Percentiles rank a stretch among this genome's conserved stretches.
These are phyloP conservation scores for Xiphorhynchus erythropygius DNA, from an alignment of 2,797 vertebrate species.

Conservation along the genomic window DNA sequence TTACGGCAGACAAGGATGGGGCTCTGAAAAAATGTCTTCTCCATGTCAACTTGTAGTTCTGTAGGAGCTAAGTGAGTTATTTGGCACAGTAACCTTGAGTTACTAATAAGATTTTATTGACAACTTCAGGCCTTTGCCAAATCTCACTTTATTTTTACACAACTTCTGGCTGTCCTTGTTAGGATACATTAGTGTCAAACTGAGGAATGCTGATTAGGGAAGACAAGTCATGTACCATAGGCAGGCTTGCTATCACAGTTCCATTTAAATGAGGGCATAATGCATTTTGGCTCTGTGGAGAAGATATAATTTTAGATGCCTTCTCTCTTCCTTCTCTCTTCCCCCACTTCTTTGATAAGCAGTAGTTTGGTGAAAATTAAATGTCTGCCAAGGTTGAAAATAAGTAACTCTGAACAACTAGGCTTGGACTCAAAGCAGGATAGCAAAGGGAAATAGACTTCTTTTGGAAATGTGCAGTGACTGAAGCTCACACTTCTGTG, in stretches of 20 bases:
- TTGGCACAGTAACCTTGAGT: conserved; percentile 37
- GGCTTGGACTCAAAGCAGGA: not conserved
- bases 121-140: conserved; percentile 5
- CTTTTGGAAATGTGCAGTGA: not conserved
- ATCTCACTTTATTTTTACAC: conserved; percentile 21
- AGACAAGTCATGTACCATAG: not conserved
- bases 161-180: conserved; percentile 54
- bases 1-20: not conserved
- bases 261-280: not conserved
- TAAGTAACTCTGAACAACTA: not conserved
- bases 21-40: not conserved
- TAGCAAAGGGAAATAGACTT: not conserved
- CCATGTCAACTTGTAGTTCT: not conserved
- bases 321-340: not conserved
- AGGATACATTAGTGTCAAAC: conserved; percentile 29
- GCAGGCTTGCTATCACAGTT: not conserved
- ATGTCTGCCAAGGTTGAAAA: not conserved
- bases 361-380: not conserved
- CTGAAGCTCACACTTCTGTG: not conserved
- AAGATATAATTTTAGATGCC: not conserved
- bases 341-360: not conserved
- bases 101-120: conserved; percentile 30
- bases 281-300: not conserved
- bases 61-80: not conserved
- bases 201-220: not conserved